Evolutionary conservation across 92 coral and sea anemone genomes (phyloP), one percentile per base, ranked within the genome.

Genomic region (Virgularia gustaviana): DNA sequence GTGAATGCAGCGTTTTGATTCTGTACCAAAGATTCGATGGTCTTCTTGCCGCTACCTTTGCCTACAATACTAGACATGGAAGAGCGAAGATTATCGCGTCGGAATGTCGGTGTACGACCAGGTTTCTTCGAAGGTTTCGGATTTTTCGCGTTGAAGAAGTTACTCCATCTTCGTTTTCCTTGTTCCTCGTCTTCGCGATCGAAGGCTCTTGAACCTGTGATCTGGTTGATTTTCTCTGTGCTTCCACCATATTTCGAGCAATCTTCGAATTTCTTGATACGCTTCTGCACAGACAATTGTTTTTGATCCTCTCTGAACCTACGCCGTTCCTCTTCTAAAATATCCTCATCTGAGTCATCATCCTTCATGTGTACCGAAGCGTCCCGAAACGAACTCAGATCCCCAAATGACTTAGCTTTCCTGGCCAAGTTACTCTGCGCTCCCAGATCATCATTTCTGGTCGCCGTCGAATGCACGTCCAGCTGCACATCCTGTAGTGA

Each of bases 401-500:
- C 75, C 12, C 75, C 75, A 38, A 23, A 49, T 0, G 75, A 68
- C 35, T 51, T 68, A 13, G 75, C 75, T 35, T 68, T 68, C 61
- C 75, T 49, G 19, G 75, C 53, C 10, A 9, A 19, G 22, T 49
- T 68, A 20, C 47, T 33, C 15, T 44, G 25, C 7, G 57, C 73
- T 11, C 60, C 60, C 11, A 30, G 15, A 1, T 49, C 10, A 38
- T 49, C 45, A 0, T 25, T 33, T 29, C 33, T 61, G 20, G 44
- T n/a, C 0, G 37, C 22, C 15, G 45, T 51, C 45, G 47, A 27
- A 61, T 68, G 55, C 56, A 65, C 30, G 20, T 44, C 39, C 13
- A 68, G 49, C 35, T 68, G 42, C 0, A 68, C 75, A 68, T 68
- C 75, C 25, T 68, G 75, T 1, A 68, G 61, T 31, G 75, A 68